Percentiles rank a stretch among this genome's conserved stretches.
These are phyloP conservation scores for Calidris pygmaea DNA, from an alignment of 2,113 vertebrate species.

Conservation along the genomic window DNA sequence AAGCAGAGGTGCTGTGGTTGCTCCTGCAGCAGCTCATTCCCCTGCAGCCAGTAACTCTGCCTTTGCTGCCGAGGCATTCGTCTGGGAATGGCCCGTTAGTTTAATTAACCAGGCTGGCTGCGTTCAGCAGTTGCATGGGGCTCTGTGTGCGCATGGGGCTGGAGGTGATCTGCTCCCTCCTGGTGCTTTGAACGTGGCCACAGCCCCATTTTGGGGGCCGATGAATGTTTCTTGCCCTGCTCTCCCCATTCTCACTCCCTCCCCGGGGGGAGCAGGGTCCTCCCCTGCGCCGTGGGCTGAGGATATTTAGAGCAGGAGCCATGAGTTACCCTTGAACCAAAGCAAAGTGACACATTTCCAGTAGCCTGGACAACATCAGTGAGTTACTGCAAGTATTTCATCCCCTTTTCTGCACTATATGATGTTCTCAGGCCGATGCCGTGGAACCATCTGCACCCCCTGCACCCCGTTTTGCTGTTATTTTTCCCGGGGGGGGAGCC, in stretches of 20 bases:
- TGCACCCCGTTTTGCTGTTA: background rate
- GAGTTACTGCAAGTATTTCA: background rate
- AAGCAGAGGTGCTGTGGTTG: background rate
- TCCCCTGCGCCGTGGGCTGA: fast-evolving
- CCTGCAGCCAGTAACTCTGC: background rate
- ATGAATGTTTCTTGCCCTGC: background rate
- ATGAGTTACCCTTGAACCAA: background rate
- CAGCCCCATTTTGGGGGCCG: fast-evolving
- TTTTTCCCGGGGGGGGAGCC: background rate
- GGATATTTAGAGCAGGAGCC: background rate
- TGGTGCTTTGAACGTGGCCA: fast-evolving
- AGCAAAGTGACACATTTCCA: background rate
- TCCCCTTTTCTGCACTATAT: background rate
- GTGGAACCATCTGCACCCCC: background rate
- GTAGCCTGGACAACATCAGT: background rate
- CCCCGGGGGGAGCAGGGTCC: background rate
- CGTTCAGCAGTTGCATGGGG: background rate
- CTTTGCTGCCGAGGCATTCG: fast-evolving
- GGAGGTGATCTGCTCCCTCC: background rate
- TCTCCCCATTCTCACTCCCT: fast-evolving
- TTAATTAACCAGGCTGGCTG: background rate
- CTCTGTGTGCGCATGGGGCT: background rate
- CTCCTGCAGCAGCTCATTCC: background rate
- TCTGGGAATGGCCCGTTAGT: background rate
- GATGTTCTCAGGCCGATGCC: fast-evolving